A percentile compares a stretch with the other conserved stretches of the same genome.
phyloP scores from a whole-genome alignment of 2,797 vertebrate species.

The Poeciliopsis infans region DNA sequence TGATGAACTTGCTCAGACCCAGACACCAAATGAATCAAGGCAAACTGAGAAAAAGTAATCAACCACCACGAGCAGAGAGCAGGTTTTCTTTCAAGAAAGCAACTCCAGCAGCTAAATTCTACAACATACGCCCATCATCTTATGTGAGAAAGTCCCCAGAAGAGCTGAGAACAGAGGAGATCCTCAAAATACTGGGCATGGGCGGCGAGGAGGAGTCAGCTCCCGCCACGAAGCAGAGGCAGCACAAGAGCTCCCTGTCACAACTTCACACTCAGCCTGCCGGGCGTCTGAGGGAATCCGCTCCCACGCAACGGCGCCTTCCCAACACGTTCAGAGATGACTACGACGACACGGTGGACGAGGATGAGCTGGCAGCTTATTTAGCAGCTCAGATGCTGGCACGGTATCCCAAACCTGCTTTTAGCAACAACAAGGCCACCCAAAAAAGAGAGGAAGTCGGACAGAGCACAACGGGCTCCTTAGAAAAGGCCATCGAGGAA shows the following conservation, averaged over 20 bases:
- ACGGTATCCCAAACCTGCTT: constrained; percentile 80
- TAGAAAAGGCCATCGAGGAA: constrained; percentile 84
- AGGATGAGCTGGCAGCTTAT: constrained; percentile 88
- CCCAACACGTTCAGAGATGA: constrained; percentile 76
- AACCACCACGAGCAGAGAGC: constrained; percentile 69
- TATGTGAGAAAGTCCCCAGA: constrained; percentile 74
- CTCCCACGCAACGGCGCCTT: constrained; percentile 71
- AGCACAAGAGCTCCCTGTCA: constrained; percentile 74
- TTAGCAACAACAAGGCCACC: constrained; percentile 52
- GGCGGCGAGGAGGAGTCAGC: constrained; percentile 73
- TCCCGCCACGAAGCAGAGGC: constrained; percentile 76
- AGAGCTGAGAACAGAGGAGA: constrained; percentile 85
- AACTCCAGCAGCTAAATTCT: constrained; percentile 67
- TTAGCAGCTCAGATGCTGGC: constrained; percentile 85
- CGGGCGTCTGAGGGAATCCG: constrained; percentile 68
- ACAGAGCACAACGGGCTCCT: constrained; percentile 70
- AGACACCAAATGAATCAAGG: constrained; percentile 73
- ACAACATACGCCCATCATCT: constrained; percentile 74
- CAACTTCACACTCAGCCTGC: constrained; percentile 73
- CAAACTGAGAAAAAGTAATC: constrained; percentile 72
- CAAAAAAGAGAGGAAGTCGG: constrained; percentile 76
- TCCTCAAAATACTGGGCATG: constrained; percentile 87
- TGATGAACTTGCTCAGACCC: constrained; percentile 87
- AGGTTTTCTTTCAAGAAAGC: constrained; percentile 78
- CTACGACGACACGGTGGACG: constrained; percentile 82